Percentiles rank a stretch among this genome's conserved stretches.
phyloP scores from a whole-genome alignment of 2,888 invertebrate species.

The Lasioglossum leucozonium region DNA sequence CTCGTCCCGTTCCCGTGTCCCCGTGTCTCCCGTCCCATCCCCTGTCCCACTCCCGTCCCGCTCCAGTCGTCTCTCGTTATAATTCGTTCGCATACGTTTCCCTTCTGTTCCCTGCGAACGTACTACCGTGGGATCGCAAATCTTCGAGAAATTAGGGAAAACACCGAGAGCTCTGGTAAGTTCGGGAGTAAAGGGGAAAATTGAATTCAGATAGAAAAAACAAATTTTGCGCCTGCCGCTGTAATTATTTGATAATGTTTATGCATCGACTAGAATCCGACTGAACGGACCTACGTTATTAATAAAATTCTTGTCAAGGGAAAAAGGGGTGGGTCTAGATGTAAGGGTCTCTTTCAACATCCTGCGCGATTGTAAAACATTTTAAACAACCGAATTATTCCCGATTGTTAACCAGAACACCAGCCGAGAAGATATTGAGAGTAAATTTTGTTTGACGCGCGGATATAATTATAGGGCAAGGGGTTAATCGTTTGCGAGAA shows the following conservation, averaged over 20 bases:
- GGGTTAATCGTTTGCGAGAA: neutral
- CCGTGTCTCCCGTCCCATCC: neutral
- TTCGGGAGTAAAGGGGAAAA: no score
- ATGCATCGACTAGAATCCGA: no score
- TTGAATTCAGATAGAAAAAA: no score
- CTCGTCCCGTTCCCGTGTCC: neutral
- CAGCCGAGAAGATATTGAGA: neutral
- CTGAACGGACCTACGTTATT: neutral
- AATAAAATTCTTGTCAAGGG: neutral
- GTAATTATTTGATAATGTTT: neutral
- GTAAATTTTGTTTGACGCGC: neutral
- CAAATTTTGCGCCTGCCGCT: no score
- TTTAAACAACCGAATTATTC: neutral
- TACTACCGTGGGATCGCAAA: neutral
- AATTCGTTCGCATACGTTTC: neutral
- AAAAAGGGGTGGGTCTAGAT: neutral
- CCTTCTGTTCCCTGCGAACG: neutral
- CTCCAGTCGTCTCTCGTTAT: constrained; percentile 1
- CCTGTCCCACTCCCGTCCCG: neutral
- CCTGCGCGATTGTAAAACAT: neutral
- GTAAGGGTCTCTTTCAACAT: neutral
- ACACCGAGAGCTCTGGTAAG: rapidly evolving
- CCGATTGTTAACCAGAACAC: neutral
- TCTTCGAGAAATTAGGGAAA: neutral
- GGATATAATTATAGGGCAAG: neutral